Base-by-base conservation (phyloP, 2,797 vertebrate species). In the Paramormyrops hopkinsi region DNA sequence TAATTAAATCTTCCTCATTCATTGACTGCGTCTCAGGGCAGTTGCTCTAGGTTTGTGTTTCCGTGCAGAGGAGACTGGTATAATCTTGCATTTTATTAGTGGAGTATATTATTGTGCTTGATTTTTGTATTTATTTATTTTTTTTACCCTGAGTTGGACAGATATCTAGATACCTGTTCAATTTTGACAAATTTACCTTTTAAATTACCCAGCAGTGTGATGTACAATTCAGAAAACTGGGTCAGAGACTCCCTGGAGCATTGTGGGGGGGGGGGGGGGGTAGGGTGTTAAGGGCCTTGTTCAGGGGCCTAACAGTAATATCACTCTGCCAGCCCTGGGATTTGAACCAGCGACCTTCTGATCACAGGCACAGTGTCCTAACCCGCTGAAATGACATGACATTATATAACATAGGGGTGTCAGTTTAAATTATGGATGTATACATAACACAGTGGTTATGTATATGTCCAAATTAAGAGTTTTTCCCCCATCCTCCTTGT, bases 1-100 rank as follows among this genome's bases (percentile, higher is more conserved):
- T 87, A 87, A 87, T 87, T 87, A 87, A 87, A 87, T 87, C 86
- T 12, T 51, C 22, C 29, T 85, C 41, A 82, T 82, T 82, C 19
- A 82, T 44, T 85, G 48, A 85, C 44, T 50, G 79, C 3, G 41
- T 46, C 37, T 46, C 19, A 37, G 76, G 76, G 76, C 76, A 46
- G 76, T 82, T 84, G 3, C 1, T 25, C 25, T 50, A 25, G 46
- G 82, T 50, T 48, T 22, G 41, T 19, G 6, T 76, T 41, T 76
- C 19, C 41, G 19, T 82, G 17, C 41, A 46, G 76, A 82, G 19
- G 17, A 44, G 76, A 82, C 37, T 82, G 41, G 44, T n/a, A 46
- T 82, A 46, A 22, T 33, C 41, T 82, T 82, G 76, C 41, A 46
- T 82, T 46, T 46, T 82, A 46, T 46, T 82, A 44, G 41, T 82